Conservation (phyloP, 2,888 invertebrate genomes). For the Cepaea hortensis region DNA sequence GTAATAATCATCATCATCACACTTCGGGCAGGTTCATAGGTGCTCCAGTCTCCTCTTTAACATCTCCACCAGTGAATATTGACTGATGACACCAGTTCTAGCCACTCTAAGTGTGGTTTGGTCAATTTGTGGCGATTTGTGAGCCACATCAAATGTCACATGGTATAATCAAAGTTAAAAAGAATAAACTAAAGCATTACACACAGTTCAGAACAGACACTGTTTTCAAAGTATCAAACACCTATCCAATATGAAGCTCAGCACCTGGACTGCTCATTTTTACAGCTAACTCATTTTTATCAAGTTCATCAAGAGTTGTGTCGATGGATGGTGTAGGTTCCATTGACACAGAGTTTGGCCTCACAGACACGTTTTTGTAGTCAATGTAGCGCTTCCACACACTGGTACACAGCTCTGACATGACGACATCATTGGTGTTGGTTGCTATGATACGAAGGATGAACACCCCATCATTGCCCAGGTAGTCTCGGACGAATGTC, state of each 20-base stretch:
- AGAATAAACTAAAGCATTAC: neutral
- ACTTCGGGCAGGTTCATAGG: too few relatives aligned
- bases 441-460: slow-evolving; percentile 50
- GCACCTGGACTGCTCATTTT: neutral
- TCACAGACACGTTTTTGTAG: slow-evolving; percentile 23
- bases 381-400: slow-evolving; percentile 48
- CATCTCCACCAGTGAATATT: neutral
- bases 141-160: neutral
- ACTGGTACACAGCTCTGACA: slow-evolving; percentile 46
- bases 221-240: neutral
- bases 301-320: neutral
- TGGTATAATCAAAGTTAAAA: neutral
- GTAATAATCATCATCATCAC: neutral
- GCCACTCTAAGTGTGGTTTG: neutral
- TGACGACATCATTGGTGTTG: slow-evolving; percentile 52
- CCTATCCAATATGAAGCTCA: neutral
- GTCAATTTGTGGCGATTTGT: neutral
- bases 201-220: neutral
- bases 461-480: slow-evolving; percentile 52
- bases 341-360: neutral
- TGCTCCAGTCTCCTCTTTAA: too few relatives aligned
- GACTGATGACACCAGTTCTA: neutral
- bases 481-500: slow-evolving; percentile 51
- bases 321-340: slow-evolving; percentile 5
- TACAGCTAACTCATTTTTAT: neutral